Conservation (phyloP, 2,888 invertebrate species). For the Mimas tiliae region DNA sequence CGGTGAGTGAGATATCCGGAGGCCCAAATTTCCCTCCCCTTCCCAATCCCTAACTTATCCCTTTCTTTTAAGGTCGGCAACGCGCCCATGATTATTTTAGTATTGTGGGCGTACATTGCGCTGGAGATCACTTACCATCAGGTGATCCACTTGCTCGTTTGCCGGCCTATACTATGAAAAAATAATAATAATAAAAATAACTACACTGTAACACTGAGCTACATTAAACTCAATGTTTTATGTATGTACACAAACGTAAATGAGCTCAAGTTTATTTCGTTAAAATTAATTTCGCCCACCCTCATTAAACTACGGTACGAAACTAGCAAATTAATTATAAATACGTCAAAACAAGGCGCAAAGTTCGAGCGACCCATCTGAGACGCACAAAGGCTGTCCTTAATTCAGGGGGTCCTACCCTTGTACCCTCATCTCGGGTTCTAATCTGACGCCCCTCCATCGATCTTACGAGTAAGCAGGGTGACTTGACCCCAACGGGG, state of each 20-base stretch:
- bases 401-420: conserved; percentile 61
- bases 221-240: conserved; percentile 13
- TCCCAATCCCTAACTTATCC: too few species aligned
- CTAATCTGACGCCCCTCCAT: conserved; percentile 79
- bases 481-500: conserved; percentile 77
- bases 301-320: conserved; percentile 75
- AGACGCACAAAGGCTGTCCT: conserved; percentile 75
- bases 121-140: too few species aligned
- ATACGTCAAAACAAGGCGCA: conserved; percentile 80
- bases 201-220: not conserved
- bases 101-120: too few species aligned
- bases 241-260: conserved; percentile 30
- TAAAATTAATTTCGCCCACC: conserved; percentile 69
- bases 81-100: too few species aligned
- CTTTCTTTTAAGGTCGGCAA: too few species aligned
- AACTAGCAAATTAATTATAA: conserved; percentile 85
- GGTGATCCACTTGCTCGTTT: too few species aligned
- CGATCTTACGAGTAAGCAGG: conserved; percentile 78
- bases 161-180: too few species aligned
- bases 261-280: conserved; percentile 48
- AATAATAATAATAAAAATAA: not conserved
- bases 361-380: conserved; percentile 77
- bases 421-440: conserved; percentile 79
- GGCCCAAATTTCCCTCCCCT: too few species aligned
- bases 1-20: too few species aligned